Evolutionary conservation across 2,888 invertebrate genomes (phyloP), one percentile per base, ranked within the genome.

Genomic region (Atethmia centrago): DNA sequence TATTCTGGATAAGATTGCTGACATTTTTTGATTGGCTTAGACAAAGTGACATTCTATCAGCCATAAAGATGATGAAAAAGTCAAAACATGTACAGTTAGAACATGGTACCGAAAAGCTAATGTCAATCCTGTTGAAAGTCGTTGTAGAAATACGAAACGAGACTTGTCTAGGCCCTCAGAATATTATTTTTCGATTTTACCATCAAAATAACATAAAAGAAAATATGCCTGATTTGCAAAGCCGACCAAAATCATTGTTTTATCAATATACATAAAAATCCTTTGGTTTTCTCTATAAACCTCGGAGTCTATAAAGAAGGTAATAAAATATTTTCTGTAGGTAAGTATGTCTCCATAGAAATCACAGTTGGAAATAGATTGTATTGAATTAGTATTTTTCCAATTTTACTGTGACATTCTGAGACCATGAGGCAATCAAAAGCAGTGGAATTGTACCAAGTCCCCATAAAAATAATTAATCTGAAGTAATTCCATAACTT

Each of bases 131-230:
- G 2, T 31, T 31, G 21, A 58, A 21, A 58, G 12, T 56, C 31
- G 31, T 2, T 31, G 10, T 31, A 21, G 19, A 21, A 31, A 31
- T 21, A 58, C 31, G 19, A 31, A 58, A 58, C 31, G 10, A 2
- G 7, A 58, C 21, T 58, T 31, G 7, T 58, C 7, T 58, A 12
- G 12, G 12, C 21, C 2, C 28, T 51, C 19, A 2, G 19, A 10
- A 28, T 14, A n/a, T 63, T 74, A 62, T 47, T 71, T 56, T 56
- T 73, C 25, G 36, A 64, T n/a, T 64, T 19, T 8, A 74, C 62
- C n/a, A n/a, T 16, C 2, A 16, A 14, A 7, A 45, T 5, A 55
- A 62, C 1, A 25, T 62, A 12, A 62, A 68, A 4, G 0, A 42
- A 25, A 47, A 42, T 42, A 58, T 49, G 49, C 45, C 16, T 49